Base-by-base conservation (phyloP, 2,797 vertebrate species). In the Alcedo quadribrachys region DNA sequence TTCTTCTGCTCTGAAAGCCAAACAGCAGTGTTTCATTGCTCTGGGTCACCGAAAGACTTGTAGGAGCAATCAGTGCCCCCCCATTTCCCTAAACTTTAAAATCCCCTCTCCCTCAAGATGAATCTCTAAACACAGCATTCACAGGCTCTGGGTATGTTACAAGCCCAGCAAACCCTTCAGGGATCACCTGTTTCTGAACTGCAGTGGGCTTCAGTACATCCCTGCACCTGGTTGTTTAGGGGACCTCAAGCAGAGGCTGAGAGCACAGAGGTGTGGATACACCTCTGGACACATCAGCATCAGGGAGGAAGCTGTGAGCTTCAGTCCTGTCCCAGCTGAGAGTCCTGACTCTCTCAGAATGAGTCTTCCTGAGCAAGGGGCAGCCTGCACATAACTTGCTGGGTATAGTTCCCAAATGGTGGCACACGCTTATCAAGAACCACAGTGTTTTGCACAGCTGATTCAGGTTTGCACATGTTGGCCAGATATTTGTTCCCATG, bases 261-360 rank as follows among this genome's bases (percentile, higher is more conserved):
- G 65, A 67, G 33, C 50, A 20, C 14, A 75, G 81, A 37, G 6
- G 3, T 53, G 24, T n/a, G 80, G 27, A n/a, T 27, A 15, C 8
- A 6, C 12, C 9, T 2, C 30, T 57, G 28, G 9, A 3, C 10
- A 12, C 30, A 46, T 15, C 28, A 46, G 15, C 50, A 71, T 22
- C 2, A 19, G 51, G 42, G 14, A 85, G 15, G 8, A 78, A 8
- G 13, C 17, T 73, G 19, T 61, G 65, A 62, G 5, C 33, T 58
- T n/a, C 68, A 58, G 1, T 1, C 7, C n/a, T 66, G 30, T 14
- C 51, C 21, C 1, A 1, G 8, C 2, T n/a, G 30, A 43, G 42
- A 81, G 8, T 18, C 28, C 28, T 2, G 2, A 1, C 30, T 68
- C 18, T 50, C 25, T 15, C 5, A 53, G 24, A 0, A 1, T 0